Conservation (phyloP, 2,888 invertebrate genomes). For the Ophioninae sp. region DNA sequence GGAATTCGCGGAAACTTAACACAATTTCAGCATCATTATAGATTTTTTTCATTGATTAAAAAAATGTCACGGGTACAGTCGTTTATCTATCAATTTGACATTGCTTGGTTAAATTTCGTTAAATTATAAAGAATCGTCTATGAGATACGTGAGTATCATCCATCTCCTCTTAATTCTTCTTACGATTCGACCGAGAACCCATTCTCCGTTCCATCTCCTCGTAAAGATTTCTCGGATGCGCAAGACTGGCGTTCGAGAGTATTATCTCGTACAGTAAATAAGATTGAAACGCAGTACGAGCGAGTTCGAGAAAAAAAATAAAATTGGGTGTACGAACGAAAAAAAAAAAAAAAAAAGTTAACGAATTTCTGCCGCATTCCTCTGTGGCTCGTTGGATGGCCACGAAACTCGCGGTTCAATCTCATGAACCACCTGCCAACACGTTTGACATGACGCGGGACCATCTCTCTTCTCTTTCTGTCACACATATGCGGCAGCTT, state of each 20-base stretch:
- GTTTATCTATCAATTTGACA: no score
- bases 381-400: conserved; percentile 26
- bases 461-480: conserved; percentile 27
- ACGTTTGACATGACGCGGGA: conserved; percentile 31
- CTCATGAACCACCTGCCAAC: conserved; percentile 31
- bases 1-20: no score
- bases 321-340: conserved; percentile 18
- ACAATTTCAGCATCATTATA: no score
- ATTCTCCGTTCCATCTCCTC: neutral
- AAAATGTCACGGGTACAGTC: no score
- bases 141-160: no score
- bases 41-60: no score
- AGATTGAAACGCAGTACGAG: neutral
- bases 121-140: no score
- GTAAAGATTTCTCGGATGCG: neutral
- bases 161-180: no score
- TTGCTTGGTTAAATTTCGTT: no score
- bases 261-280: conserved; percentile 33
- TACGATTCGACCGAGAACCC: neutral
- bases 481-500: conserved; percentile 26
- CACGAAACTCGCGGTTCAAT: conserved; percentile 34
- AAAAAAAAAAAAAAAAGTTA: conserved; percentile 3
- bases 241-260: conserved; percentile 3
- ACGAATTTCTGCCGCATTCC: conserved; percentile 23
- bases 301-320: conserved; percentile 7